Evolutionary conservation across 2,888 invertebrate species (phyloP), one percentile per base, ranked within the genome.

Genomic region (Stomorhina lunata): DNA sequence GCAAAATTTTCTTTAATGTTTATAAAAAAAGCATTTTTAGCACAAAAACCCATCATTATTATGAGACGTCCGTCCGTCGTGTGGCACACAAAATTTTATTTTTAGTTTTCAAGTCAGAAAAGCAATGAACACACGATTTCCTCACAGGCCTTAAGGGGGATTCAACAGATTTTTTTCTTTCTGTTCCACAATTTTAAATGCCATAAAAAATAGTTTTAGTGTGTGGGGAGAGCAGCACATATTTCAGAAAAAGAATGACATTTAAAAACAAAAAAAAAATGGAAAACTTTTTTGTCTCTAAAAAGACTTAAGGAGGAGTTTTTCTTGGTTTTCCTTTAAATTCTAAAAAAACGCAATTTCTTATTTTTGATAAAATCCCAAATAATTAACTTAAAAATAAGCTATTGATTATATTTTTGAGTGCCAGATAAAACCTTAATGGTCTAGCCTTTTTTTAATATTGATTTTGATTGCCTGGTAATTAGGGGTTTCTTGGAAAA

Each of bases 51-150:
- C 29, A 43, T 69, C 17, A 25, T n/a, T n/a, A n/a, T n/a, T n/a
- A n/a, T n/a, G n/a, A n/a, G n/a, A n/a, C n/a, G n/a, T n/a, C n/a
- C n/a, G n/a, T n/a, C n/a, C n/a, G n/a, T n/a, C n/a, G n/a, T 57
- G 69, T 69, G 69, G 68, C 50, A 77, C 61, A 78, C 27, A 69
- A 45, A 22, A 32, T 29, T 61, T 43, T 78, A 78, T 71, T 78
- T 78, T 78, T 78, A 71, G 69, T 71, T 45, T n/a, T n/a, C 12
- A 59, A 59, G 59, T 57, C 6, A 25, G n/a, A 77, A 20, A 25
- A 53, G 43, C 73, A 65, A 32, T 15, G 7, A 20, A 66, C 29
- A 40, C 10, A 22, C 43, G n/a, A 17, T 65, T 32, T 73, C 37
- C 32, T 76, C 57, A 50, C 63, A 75, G 63, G 63, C 48, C 66